phyloP scores from a whole-genome alignment of 2,113 vertebrate genomes.

The Illadopsis cleaveri region DNA sequence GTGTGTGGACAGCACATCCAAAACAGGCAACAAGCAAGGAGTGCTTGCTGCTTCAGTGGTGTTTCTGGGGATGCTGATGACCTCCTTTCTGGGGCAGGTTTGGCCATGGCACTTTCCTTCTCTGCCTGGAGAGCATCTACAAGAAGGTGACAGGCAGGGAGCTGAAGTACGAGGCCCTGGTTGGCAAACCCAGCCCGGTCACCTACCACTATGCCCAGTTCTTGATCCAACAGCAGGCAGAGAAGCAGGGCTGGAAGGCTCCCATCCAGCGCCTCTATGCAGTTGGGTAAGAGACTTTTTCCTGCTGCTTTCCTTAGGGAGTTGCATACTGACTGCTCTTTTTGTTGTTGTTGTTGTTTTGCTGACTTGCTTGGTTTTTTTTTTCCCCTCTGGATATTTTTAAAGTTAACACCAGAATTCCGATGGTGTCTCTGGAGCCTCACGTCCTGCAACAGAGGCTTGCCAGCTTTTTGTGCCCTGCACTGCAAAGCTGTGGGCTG shows the following conservation, averaged over 20 bases:
- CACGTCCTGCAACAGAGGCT: neutral
- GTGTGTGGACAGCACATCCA: neutral
- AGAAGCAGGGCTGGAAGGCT: constrained; percentile 81
- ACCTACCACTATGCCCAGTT: constrained; percentile 91
- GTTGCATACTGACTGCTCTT: neutral
- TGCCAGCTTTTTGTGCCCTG: neutral
- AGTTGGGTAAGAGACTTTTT: constrained; percentile 82
- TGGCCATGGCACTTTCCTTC: constrained; percentile 93
- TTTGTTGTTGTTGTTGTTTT: neutral
- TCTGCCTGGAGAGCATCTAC: constrained; percentile 91
- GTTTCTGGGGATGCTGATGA: neutral
- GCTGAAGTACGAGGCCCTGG: constrained; percentile 87
- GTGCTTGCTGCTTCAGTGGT: constrained; percentile 4
- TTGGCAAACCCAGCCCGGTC: constrained; percentile 91
- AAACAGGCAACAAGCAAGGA: neutral
- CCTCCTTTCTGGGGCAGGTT: constrained; percentile 77
- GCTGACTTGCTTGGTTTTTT: neutral
- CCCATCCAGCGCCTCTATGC: constrained; percentile 90
- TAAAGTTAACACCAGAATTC: neutral
- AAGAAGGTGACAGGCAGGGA: constrained; percentile 90
- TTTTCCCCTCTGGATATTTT: neutral
- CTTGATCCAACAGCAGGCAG: constrained; percentile 83
- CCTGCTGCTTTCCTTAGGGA: neutral
- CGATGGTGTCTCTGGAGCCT: neutral
- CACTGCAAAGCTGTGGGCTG: neutral